phyloP scores from a whole-genome alignment of 2,113 vertebrate genomes.

The Myotis yumanensis region DNA sequence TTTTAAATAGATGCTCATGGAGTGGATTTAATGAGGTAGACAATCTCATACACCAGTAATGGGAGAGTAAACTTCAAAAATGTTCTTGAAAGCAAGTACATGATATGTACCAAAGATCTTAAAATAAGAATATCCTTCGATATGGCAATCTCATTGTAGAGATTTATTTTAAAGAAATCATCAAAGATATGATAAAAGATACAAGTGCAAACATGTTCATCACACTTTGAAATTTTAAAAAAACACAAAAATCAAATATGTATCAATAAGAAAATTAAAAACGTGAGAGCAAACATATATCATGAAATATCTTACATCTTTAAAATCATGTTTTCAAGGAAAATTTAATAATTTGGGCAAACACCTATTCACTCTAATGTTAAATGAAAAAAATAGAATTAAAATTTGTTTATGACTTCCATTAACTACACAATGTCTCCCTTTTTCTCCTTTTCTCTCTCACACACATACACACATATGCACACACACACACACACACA shows the following conservation, averaged over 20 bases:
- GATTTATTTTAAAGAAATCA: not conserved
- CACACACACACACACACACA: not conserved
- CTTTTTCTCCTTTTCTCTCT: not conserved
- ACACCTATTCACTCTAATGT: not conserved
- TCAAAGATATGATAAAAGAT: not conserved
- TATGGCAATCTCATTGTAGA: not conserved
- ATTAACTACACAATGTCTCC: not conserved
- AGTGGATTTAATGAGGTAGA: not conserved
- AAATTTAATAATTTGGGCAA: not conserved
- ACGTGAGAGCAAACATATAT: not conserved
- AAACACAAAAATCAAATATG: not conserved
- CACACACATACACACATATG: not conserved
- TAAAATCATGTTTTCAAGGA: slow-evolving; percentile 2
- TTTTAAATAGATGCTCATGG: not conserved
- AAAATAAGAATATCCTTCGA: not conserved
- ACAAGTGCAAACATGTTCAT: not conserved
- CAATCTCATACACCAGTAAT: not conserved
- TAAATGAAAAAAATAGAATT: not conserved
- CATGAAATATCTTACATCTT: not conserved
- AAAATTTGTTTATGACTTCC: not conserved
- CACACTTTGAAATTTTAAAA: not conserved
- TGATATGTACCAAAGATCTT: not conserved
- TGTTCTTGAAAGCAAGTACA: not conserved
- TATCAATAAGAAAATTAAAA: not conserved
- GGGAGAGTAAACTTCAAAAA: not conserved